Percentiles rank a stretch among this genome's conserved stretches.
Conservation (phyloP, 92 coral and sea anemone genomes). For the Zoanthus sociatus region DNA sequence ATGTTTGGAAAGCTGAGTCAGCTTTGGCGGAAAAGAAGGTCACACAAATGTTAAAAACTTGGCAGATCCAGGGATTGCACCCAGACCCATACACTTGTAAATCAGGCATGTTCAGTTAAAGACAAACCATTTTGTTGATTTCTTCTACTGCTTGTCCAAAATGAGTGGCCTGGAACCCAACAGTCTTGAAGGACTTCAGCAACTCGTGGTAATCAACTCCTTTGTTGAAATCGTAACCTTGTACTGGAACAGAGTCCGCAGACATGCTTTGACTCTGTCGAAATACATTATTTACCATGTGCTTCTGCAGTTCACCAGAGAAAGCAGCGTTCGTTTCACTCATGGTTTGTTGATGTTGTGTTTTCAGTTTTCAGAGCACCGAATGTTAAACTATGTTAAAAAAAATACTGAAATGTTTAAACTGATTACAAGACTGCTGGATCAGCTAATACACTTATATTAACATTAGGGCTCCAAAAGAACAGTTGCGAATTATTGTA, state of each 20-base stretch:
- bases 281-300: conserved; percentile 67
- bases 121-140: conserved; percentile 88
- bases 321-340: not conserved
- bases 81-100: too few species aligned
- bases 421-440: too few species aligned
- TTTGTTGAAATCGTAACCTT: conserved; percentile 90
- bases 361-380: not conserved
- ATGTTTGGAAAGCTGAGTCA: too few species aligned
- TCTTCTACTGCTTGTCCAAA: conserved; percentile 96
- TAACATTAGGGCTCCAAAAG: too few species aligned
- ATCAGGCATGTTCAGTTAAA: not conserved
- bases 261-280: conserved; percentile 86
- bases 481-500: too few species aligned
- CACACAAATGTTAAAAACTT: too few species aligned
- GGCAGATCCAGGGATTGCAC: too few species aligned
- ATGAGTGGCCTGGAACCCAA: conserved; percentile 95
- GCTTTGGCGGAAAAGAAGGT: too few species aligned
- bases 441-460: too few species aligned
- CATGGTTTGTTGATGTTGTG: not conserved
- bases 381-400: not conserved
- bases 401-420: too few species aligned
- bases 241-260: conserved; percentile 67
- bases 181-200: conserved; percentile 71
- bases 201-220: conserved; percentile 90
- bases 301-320: conserved; percentile 45